Evolutionary conservation across 2,797 vertebrate genomes (phyloP).

Genomic region (Oceanodroma leucorhoa): DNA sequence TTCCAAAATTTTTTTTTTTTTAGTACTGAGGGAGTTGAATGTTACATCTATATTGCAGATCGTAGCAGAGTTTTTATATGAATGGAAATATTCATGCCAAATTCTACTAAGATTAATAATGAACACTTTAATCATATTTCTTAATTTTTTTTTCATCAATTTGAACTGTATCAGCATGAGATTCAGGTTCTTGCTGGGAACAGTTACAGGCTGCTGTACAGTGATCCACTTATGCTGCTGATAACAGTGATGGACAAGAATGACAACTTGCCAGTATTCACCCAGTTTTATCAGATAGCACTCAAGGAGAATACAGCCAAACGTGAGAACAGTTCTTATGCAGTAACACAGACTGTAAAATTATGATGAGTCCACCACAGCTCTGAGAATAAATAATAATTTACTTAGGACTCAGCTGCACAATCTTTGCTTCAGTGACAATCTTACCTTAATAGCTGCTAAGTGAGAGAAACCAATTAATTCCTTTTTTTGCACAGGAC

Average conservation of each 20-base stretch:
- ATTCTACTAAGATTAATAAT: background rate
- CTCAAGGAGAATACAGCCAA: constrained; percentile 77
- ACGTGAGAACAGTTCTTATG: background rate
- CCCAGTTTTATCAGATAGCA: constrained; percentile 77
- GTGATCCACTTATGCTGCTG: constrained; percentile 78
- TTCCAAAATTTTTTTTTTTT: background rate
- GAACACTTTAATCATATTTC: background rate
- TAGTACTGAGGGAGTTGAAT: background rate
- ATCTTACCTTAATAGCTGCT: background rate
- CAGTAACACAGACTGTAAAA: background rate
- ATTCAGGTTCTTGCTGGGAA: constrained; percentile 81
- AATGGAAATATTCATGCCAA: background rate
- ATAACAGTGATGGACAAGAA: constrained; percentile 84
- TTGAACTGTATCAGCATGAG: constrained; percentile 69
- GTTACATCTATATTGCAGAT: background rate
- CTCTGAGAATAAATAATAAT: background rate
- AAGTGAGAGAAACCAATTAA: background rate
- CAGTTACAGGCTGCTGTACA: constrained; percentile 76
- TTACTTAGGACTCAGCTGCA: background rate
- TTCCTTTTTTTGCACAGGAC: background rate
- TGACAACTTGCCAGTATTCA: constrained; percentile 81
- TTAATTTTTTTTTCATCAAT: background rate
- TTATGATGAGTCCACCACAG: background rate
- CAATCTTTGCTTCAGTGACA: background rate
- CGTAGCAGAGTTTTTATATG: background rate